These are phyloP conservation scores for Notarius quadriscutis DNA, from an alignment of 2,113 vertebrate species.

Conservation along the genomic window DNA sequence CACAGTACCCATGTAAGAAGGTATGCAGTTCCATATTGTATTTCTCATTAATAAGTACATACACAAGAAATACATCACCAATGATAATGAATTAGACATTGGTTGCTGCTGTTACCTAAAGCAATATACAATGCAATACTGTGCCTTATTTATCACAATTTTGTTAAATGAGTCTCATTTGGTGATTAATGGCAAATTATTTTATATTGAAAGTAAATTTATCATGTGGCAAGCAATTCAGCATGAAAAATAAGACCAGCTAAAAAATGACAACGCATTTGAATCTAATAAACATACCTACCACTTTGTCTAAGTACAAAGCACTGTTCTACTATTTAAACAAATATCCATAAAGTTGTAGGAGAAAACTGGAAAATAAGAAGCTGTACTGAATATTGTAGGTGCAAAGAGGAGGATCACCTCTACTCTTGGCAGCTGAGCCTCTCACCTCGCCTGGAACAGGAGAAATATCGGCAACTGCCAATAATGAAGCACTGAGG, in stretches of 20 bases:
- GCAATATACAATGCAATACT: background rate
- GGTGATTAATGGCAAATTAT: conserved; percentile 20
- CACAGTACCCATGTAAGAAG: background rate
- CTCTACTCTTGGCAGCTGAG: conserved; percentile 18
- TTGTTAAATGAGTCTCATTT: background rate
- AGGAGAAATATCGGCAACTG: conserved; percentile 30
- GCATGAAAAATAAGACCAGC: conserved; percentile 2
- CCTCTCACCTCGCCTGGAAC: background rate
- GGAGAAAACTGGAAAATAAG: background rate
- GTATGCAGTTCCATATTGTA: background rate
- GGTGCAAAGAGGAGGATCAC: conserved; percentile 13
- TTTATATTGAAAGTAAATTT: background rate
- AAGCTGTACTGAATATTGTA: background rate
- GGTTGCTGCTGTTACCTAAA: background rate
- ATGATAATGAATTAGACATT: background rate
- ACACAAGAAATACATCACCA: background rate
- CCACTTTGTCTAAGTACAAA: background rate
- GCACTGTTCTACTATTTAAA: background rate
- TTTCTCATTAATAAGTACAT: background rate
- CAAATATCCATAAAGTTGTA: background rate
- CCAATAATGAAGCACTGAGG: conserved; percentile 37
- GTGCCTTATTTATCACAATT: background rate
- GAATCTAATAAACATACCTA: background rate
- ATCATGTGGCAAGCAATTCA: background rate
- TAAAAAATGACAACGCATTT: background rate